Base-by-base conservation (phyloP, 2,888 invertebrate species). In the Eupelmus urozonus region DNA sequence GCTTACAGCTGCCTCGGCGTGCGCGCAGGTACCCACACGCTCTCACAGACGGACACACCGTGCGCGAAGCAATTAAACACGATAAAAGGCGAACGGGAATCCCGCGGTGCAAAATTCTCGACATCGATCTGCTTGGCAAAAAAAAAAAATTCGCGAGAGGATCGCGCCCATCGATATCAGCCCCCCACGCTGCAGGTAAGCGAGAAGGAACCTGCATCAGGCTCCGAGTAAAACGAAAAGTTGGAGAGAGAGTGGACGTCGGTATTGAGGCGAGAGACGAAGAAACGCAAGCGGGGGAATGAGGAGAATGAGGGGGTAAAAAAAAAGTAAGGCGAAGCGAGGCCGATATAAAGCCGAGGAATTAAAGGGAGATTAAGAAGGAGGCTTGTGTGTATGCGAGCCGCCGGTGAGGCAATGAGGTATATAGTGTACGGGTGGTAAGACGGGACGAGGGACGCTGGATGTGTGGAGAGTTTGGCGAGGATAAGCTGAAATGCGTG, bases 301-400 rank as follows among this genome's bases (percentile, higher is more conserved):
- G 11, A 73, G 65, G 20, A 55, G 1, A 25, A 3, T 34, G 25
- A 53, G 23, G 13, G n/a, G n/a, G n/a, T n/a, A 59, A 60, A 42
- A 40, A 72, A 16, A 20, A 27, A 53, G 55, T 53, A 45, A 42
- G 16, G 23, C 9, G 49, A 63, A 18, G 27, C 42, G 20, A 57
- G 27, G 23, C 25, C n/a, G n/a, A 79, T 81, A 83, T 72, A 82
- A 84, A 84, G 82, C 82, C 80, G 82, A 82, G 83, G 85, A 87
- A 88, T 88, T 87, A 86, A 87, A 86, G 87, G 85, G 84, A 86
- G 87, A 87, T 88, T 87, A 87, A 86, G 86, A 86, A 85, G 84
- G n/a, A 83, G 53, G 34, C 29, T n/a, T n/a, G n/a, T n/a, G n/a
- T n/a, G n/a, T n/a, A n/a, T n/a, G n/a, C 60, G 34, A 34, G 9